These are phyloP conservation scores for Trialeurodes vaporariorum DNA, from an alignment of 1,140 invertebrate species.

Conservation along the genomic window DNA sequence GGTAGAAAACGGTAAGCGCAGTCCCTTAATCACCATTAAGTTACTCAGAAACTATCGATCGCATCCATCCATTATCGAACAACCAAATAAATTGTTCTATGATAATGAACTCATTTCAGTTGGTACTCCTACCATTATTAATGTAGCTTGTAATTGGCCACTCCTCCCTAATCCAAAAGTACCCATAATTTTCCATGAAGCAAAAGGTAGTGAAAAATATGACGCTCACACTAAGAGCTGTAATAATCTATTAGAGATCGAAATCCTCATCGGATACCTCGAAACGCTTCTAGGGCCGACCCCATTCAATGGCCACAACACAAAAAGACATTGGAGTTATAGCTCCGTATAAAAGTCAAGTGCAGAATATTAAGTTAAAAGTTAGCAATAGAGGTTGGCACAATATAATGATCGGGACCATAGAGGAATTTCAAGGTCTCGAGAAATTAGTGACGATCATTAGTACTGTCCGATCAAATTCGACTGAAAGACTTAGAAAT, in stretches of 20 bases:
- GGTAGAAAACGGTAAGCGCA: too few species aligned
- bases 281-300: background rate
- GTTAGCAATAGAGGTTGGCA: background rate
- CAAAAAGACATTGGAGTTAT: background rate
- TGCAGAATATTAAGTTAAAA: background rate
- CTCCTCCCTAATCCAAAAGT: background rate
- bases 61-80: constrained; percentile 54
- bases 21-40: constrained; percentile 56
- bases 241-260: background rate
- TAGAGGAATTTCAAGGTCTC: background rate
- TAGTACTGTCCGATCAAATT: background rate
- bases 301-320: background rate
- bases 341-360: background rate
- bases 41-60: constrained; percentile 65
- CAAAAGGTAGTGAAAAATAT: background rate
- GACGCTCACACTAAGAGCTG: background rate
- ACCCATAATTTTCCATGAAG: background rate
- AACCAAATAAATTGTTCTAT: constrained; percentile 75
- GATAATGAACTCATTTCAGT: constrained; percentile 45
- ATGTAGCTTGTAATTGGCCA: background rate
- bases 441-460: background rate
- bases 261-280: background rate
- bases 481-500: background rate
- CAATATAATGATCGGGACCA: background rate
- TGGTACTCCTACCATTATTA: background rate